Base-by-base conservation (phyloP, 2,113 vertebrate genomes). In the Gallinago jamesoni region DNA sequence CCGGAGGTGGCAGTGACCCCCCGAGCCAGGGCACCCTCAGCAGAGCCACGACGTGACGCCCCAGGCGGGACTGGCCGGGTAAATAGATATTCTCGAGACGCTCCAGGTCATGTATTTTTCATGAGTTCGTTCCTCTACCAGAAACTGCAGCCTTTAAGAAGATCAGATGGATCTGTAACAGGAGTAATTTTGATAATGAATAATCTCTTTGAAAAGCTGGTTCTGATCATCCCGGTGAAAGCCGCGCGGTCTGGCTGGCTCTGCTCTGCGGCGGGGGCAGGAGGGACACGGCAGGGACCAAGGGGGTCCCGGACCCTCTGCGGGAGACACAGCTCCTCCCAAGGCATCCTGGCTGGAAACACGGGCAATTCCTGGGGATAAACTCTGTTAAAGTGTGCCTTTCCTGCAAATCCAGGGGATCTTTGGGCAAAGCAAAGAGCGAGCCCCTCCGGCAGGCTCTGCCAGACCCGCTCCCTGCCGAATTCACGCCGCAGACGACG, bases 31-130 rank as follows among this genome's bases (percentile, higher is more conserved):
- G 20, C 24, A 45, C 39, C 55, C 77, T 62, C 23, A 12, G 37
- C 67, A 70, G 33, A 0, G 0, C 21, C 11, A 1, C 3, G 13
- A 28, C 0, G 1, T 3, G 13, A 31, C 0, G 1, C 41, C 66
- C 50, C 0, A 1, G 27, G 41, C 1, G 16, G 70, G 60, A 28
- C 37, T 35, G 7, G 37, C 52, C 39, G 90, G 37, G 7, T 53
- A 75, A 62, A 78, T 66, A 82, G 88, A 86, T 24, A 83, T 50
- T 55, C 92, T 14, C 59, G 87, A 79, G 79, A 35, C 0, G 17
- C 79, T 83, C 41, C 62, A n/a, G 55, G 74, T 53, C 57, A 75
- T 63, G 80, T 18, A 59, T 86, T 76, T 91, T 94, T 68, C 90
- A 86, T 50, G 62, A 91, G 67, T 33, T 93, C 1, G 2, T 76